Evolutionary conservation across 1,140 invertebrate species (phyloP).

Genomic region (Sycobia sp.): DNA sequence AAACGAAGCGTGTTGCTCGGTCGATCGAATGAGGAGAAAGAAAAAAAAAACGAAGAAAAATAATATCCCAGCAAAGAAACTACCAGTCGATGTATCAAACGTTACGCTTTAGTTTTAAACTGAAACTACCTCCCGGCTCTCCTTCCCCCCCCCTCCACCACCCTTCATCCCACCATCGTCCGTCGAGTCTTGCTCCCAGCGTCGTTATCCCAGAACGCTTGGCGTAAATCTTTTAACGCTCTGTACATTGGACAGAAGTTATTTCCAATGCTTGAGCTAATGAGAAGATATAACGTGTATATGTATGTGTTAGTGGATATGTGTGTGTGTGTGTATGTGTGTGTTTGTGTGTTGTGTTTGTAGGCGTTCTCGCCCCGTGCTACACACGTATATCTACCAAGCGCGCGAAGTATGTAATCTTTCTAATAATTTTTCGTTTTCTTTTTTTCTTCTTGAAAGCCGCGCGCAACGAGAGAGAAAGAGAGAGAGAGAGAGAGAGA

Average conservation of each 20-base stretch:
- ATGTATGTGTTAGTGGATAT: conserved; percentile 10
- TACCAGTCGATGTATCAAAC: conserved; percentile 8
- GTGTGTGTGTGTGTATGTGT: conserved; percentile 1
- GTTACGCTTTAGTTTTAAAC: conserved; percentile 9
- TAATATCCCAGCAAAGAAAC: neutral
- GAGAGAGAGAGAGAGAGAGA: too few relatives aligned
- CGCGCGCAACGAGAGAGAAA: too few relatives aligned
- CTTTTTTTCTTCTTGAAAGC: too few relatives aligned
- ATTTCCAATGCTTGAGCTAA: conserved; percentile 26
- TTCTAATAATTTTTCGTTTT: too few relatives aligned
- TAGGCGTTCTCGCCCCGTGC: too few relatives aligned
- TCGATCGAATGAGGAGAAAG: too few relatives aligned
- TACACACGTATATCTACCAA: too few relatives aligned
- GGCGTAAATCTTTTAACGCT: conserved; percentile 19
- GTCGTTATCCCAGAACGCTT: conserved; percentile 5
- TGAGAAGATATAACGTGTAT: conserved; percentile 26
- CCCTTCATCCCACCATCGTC: neutral
- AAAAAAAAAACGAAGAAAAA: too few relatives aligned
- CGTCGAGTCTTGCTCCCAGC: neutral
- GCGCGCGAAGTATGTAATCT: too few relatives aligned
- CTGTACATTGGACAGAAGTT: conserved; percentile 22
- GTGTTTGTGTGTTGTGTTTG: too few relatives aligned
- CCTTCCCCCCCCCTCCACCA: neutral
- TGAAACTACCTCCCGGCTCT: conserved; percentile 1
- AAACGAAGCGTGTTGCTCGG: neutral